Base-by-base conservation (phyloP, 2,888 invertebrate species). In the Xestia ashworthii region DNA sequence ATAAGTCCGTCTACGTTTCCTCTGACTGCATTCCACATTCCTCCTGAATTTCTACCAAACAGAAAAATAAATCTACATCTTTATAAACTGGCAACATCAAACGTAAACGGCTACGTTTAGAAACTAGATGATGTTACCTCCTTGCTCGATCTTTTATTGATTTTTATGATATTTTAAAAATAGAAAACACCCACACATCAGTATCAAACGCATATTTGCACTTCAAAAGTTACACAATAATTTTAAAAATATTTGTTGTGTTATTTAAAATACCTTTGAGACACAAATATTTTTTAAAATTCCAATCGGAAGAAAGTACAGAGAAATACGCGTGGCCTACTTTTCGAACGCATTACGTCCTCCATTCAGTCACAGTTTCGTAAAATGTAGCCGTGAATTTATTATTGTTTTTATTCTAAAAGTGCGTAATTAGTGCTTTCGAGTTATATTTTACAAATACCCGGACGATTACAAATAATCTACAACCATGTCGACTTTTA, bases 311-410 rank as follows among this genome's bases (percentile, higher is more conserved):
- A 83, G 84, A 87, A 84, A 88, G 87, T 83, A 83, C 55, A 65
- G 74, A 88, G 67, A 78, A 76, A 69, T 60, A 80, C 74, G 84
- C 85, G 85, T 90, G 86, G 84, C 84, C 86, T 84, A 86, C 81
- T 89, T 92, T 92, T 89, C 77, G 92, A 92, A 92, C 92, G 92
- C 84, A 87, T 80, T 77, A 88, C 78, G 82, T 90, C 90, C 90
- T 91, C 90, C 90, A 91, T 91, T 92, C 89, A 90, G 91, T 88
- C 91, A 91, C 88, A 90, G 90, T 91, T 91, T 91, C 91, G 91
- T 93, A 93, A 93, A 93, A 94, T 94, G 94, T 94, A 94, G 92
- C 90, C 89, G 90, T 91, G 91, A 92, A 93, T 93, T 89, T 91
- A 93, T 88, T 90, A 90, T 91, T 93, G 91, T 93, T 92, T 92